Evolutionary conservation across 2,113 vertebrate genomes (phyloP).

Genomic region (Entelurus aequoreus): DNA sequence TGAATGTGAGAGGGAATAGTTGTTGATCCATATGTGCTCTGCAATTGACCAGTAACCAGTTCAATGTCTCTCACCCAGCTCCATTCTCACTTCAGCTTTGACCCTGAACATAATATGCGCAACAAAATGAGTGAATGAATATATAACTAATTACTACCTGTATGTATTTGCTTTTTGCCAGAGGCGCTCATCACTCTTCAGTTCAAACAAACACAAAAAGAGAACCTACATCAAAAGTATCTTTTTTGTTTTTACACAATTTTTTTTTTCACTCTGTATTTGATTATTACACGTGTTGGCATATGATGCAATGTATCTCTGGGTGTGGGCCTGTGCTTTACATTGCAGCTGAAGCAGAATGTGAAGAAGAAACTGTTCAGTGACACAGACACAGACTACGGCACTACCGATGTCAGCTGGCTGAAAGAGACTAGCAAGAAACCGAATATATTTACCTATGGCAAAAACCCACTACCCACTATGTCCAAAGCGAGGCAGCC

Average conservation of each 20-base stretch:
- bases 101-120: too few relatives aligned
- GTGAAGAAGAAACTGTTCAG: conserved; percentile 83
- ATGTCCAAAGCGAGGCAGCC: conserved; percentile 25
- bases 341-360: conserved; percentile 46
- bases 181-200: conserved; percentile 26
- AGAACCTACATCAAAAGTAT: conserved; percentile 42
- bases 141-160: conserved; percentile 11
- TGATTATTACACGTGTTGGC: neutral
- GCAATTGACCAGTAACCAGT: too few relatives aligned
- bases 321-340: neutral
- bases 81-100: too few relatives aligned
- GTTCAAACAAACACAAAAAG: conserved; percentile 36
- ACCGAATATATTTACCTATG: conserved; percentile 78
- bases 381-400: conserved; percentile 81
- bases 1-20: too few relatives aligned
- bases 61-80: too few relatives aligned
- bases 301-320: neutral
- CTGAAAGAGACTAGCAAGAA: conserved; percentile 73
- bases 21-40: too few relatives aligned
- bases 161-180: conserved; percentile 22
- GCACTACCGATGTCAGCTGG: conserved; percentile 82
- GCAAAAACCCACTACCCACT: conserved; percentile 60
- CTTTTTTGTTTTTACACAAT: neutral
- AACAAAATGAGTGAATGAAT: neutral
- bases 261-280: neutral